Evolutionary conservation across 2,888 invertebrate species (phyloP).

Genomic region (Coelopa pilipes): DNA sequence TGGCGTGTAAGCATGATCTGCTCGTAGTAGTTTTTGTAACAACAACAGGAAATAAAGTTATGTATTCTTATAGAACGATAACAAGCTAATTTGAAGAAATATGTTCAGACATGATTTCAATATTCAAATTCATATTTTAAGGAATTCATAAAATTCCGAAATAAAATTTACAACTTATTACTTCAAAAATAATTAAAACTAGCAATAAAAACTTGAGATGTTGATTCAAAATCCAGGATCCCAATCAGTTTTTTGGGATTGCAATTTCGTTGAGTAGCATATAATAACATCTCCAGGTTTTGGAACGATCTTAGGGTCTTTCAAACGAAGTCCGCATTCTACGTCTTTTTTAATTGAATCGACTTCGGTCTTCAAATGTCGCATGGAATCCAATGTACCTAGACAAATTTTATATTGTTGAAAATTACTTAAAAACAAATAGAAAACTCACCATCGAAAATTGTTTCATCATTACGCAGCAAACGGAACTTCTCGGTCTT

Average conservation of each 20-base stretch:
- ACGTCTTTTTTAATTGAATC: conserved; percentile 82
- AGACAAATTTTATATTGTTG: conserved; percentile 7
- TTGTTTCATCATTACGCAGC: conserved; percentile 72
- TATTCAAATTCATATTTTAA: conserved; percentile 18
- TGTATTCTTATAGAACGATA: conserved; percentile 28
- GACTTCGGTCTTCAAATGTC: conserved; percentile 90
- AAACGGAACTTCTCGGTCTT: conserved; percentile 76
- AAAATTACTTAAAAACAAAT: not conserved
- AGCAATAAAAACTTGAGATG: not conserved
- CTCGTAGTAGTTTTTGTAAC: conserved; percentile 11
- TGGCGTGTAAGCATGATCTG: conserved; percentile 34
- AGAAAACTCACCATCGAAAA: conserved; percentile 76
- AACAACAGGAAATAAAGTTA: conserved; percentile 31
- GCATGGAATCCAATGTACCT: conserved; percentile 84
- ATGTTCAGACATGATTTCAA: too few relatives aligned
- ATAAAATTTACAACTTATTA: conserved; percentile 3
- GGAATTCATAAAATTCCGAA: conserved; percentile 28
- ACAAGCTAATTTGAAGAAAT: not conserved
- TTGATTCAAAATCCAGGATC: conserved; percentile 81
- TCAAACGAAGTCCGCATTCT: conserved; percentile 89
- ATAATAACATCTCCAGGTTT: conserved; percentile 81
- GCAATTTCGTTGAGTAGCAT: conserved; percentile 78
- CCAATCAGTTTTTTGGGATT: conserved; percentile 80
- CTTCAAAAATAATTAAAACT: not conserved
- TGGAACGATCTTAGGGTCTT: conserved; percentile 73